These are phyloP conservation scores for Eupeodes luniger DNA, from an alignment of 2,888 invertebrate species.

Conservation along the genomic window DNA sequence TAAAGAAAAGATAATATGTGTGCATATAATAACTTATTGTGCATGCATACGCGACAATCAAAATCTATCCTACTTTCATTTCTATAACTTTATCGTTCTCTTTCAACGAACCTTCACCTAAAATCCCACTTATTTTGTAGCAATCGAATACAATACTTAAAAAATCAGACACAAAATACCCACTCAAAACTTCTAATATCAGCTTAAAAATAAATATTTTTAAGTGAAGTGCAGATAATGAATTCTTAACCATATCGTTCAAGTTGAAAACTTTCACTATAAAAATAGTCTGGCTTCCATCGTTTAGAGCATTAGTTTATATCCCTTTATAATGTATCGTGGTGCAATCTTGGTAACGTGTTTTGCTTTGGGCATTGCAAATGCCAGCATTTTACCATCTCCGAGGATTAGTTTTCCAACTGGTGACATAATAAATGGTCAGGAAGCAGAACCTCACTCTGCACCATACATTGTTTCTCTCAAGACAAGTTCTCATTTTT, in stretches of 20 bases:
- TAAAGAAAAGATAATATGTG: background rate
- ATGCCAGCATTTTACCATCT: slow-evolving; percentile 76
- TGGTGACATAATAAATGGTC: slow-evolving; percentile 81
- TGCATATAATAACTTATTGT: background rate
- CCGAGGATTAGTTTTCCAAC: slow-evolving; percentile 79
- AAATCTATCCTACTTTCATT: slow-evolving; percentile 47
- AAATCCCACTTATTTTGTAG: slow-evolving; percentile 35
- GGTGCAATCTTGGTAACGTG: slow-evolving; percentile 1
- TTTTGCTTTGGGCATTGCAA: slow-evolving; percentile 74
- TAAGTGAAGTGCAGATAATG: slow-evolving; percentile 23
- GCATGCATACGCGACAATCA: slow-evolving; percentile 59
- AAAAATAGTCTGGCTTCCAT: background rate
- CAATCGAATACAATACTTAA: slow-evolving; percentile 30
- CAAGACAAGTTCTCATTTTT: slow-evolving; percentile 81
- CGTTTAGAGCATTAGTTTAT: background rate
- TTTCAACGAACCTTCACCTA: slow-evolving; percentile 50
- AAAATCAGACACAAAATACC: background rate
- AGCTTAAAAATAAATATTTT: slow-evolving; percentile 34
- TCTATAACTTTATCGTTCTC: slow-evolving; percentile 28
- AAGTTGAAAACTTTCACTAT: slow-evolving; percentile 24
- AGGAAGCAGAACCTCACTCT: slow-evolving; percentile 82
- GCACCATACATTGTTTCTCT: slow-evolving; percentile 85
- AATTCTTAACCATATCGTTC: background rate
- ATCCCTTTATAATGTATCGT: slow-evolving; percentile 47
- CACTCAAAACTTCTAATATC: slow-evolving; percentile 31